Evolutionary conservation across 2,797 vertebrate genomes (phyloP), one percentile per base, ranked within the genome.

Genomic region (Urophycis tenuis): DNA sequence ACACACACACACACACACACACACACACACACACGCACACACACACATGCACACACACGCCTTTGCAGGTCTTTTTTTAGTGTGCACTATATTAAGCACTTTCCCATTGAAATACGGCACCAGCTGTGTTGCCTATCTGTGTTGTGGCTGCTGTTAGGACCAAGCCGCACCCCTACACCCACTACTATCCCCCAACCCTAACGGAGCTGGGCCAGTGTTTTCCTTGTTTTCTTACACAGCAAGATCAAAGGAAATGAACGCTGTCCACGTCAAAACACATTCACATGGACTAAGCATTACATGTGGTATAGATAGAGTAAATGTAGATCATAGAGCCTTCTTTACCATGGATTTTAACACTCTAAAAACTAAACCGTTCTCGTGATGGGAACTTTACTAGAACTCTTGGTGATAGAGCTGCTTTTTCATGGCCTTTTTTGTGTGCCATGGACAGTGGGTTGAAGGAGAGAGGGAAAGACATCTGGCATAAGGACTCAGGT

Each of bases 101-200:
- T 93, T 94, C 93, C 91, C 91, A 94, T 87, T 94, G 93, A 94
- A 94, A 93, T 94, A 94, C 93, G 93, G 93, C 92, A 94, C 93
- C 94, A 94, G 92, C 94, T 94, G 93, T 91, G 88, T 87, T 84
- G 88, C 85, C 85, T 87, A 82, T 91, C 88, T 91, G 91, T 93
- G 91, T 93, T 91, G 88, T 92, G 89, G 88, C 86, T 88, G 84
- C 88, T 88, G 74, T 87, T 87, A 79, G 85, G 85, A 81, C 84
- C 32, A 82, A 82, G 82, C 81, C 75, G 79, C 72, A 81, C 84
- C 80, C 83, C 78, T 84, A 83, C 80, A 69, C 75, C 70, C 81
- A 80, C 76, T 36, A 73, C 77, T 77, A 79, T 79, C 80, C 81
- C 78, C 74, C 81, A 60, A 60, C 7, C 14, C 53, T 8, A 29